Percentiles rank a stretch among this genome's conserved stretches.
Conservation (phyloP, 2,113 vertebrate species). For the Halcyon malimbica region DNA sequence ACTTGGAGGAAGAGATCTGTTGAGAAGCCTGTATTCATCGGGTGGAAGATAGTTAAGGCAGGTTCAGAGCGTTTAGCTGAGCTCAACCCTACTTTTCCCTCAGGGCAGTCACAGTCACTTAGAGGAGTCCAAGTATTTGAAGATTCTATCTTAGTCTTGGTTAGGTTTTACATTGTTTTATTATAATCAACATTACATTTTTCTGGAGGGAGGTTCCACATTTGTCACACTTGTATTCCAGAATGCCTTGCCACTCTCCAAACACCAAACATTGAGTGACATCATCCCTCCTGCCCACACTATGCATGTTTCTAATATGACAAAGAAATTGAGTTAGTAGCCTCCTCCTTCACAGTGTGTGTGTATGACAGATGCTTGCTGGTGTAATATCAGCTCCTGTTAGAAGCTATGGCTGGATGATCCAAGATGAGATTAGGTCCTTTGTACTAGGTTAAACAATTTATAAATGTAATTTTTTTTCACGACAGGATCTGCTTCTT, state of each 20-base stretch:
- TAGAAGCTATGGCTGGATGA: background rate
- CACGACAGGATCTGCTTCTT: background rate
- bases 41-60: background rate
- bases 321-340: background rate
- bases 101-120: fast-evolving
- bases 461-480: background rate
- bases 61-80: background rate
- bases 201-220: background rate
- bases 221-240: background rate
- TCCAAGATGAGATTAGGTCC: background rate
- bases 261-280: background rate
- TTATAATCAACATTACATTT: background rate
- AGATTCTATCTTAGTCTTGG: background rate
- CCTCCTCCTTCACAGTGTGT: background rate
- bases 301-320: background rate
- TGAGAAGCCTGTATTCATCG: background rate
- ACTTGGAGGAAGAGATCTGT: background rate
- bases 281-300: background rate
- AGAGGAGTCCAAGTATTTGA: background rate
- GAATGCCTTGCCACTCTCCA: background rate
- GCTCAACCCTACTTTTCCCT: background rate
- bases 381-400: background rate
- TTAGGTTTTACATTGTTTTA: background rate
- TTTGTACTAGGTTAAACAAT: background rate
- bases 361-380: background rate